Percentiles rank a stretch among this genome's conserved stretches.
phyloP scores from a whole-genome alignment of 2,888 invertebrate species.

The Lasioglossum pauxillum region DNA sequence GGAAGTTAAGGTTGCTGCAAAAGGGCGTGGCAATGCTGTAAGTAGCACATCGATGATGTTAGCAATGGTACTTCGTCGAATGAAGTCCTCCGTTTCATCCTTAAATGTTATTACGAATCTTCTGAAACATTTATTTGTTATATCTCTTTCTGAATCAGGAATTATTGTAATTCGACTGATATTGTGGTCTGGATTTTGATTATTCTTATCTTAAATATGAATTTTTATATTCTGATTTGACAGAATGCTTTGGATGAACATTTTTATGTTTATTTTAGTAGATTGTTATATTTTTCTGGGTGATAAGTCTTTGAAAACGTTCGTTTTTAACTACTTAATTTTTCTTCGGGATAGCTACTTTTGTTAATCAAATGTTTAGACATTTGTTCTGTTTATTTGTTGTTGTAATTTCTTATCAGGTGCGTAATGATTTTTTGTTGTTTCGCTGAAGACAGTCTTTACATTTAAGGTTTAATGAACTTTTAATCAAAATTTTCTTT shows the following conservation, averaged over 20 bases:
- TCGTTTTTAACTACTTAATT: background rate
- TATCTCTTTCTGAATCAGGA: too few species aligned
- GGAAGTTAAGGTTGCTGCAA: constrained; percentile 73
- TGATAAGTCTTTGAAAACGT: background rate
- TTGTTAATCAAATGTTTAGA: background rate
- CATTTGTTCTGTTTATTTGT: background rate
- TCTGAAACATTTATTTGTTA: background rate
- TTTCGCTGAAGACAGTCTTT: background rate
- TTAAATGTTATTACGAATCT: background rate
- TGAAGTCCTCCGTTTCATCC: background rate
- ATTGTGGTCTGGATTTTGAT: background rate
- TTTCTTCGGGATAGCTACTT: background rate
- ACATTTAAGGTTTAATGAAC: background rate
- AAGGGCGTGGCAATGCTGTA: constrained; percentile 80
- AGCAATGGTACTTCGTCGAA: constrained; percentile 58
- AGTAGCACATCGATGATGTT: constrained; percentile 61
- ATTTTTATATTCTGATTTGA: background rate
- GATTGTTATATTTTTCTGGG: background rate
- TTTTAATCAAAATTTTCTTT: background rate
- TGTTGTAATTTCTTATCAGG: background rate
- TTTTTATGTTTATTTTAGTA: background rate
- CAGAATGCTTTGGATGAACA: background rate
- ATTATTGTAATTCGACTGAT: background rate
- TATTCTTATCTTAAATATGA: background rate
- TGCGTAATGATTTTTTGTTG: background rate